These are phyloP conservation scores for Sebastes diaconus DNA, from an alignment of 2,797 vertebrate genomes.

Conservation along the genomic window DNA sequence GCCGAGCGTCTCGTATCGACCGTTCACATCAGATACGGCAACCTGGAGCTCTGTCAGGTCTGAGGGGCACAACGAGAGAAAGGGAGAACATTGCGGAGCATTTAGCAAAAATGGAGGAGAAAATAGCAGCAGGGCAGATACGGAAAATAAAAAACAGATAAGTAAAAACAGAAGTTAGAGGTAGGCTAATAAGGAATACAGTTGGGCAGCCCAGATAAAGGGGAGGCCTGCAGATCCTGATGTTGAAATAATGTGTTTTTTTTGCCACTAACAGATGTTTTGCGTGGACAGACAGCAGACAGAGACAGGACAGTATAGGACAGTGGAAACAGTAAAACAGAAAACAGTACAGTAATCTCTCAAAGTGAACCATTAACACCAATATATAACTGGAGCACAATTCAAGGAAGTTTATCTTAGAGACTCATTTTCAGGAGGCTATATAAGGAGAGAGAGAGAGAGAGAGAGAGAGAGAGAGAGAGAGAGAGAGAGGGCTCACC, in stretches of 20 bases:
- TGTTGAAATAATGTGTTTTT: background rate
- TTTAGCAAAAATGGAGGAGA: background rate
- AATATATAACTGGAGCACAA: background rate
- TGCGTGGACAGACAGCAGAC: constrained; percentile 24
- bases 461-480: background rate
- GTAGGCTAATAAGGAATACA: background rate
- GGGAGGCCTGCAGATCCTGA: background rate
- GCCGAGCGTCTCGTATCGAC: constrained; percentile 87
- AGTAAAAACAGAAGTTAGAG: background rate
- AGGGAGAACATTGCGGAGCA: too few relatives aligned
- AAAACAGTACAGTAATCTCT: background rate
- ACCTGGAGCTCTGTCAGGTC: constrained; percentile 97
- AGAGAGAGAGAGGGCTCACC: constrained; percentile 84
- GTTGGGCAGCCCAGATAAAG: background rate
- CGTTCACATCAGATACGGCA: constrained; percentile 89
- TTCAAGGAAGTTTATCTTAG: background rate
- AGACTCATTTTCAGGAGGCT: background rate
- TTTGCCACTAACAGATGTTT: constrained; percentile 25
- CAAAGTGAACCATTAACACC: background rate
- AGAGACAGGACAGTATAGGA: constrained; percentile 61
- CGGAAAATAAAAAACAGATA: background rate
- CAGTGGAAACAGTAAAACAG: constrained; percentile 65
- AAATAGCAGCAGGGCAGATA: background rate
- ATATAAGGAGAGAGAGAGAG: background rate
- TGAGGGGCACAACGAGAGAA: constrained; percentile 50